Evolutionary conservation across 2,113 vertebrate species (phyloP), one percentile per base, ranked within the genome.

Genomic region (Fregata magnificens): DNA sequence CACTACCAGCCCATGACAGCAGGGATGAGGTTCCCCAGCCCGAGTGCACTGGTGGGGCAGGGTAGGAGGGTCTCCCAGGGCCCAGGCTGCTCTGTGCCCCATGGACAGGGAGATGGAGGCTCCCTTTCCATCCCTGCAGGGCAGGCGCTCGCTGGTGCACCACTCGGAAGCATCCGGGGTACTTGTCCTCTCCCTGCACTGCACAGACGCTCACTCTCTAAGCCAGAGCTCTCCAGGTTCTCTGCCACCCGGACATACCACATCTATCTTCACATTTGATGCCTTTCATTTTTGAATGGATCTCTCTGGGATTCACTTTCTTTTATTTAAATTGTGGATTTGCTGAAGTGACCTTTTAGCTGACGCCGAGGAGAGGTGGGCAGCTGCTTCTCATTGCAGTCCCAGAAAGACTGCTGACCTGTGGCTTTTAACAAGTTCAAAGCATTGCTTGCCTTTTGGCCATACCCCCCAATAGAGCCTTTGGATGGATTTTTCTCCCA

Each of bases 371-470:
- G 89, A 91, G 86, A 40, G 89, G 80, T 79, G 84, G 94, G 73
- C 50, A 93, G 69, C 84, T 77, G 86, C 87, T 70, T 44, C 73
- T n/a, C 36, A 2, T 15, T 36, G 69, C 88, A 55, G 79, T 29
- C 79, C 92, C 79, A 50, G 63, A 20, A 80, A 81, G 59, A 13
- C 29, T 40, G 38, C 47, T 5, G 77, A 74, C 93, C 95, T 66
- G 71, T 58, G 92, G 80, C 97, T 95, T 86, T 95, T 69, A 95
- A 67, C 59, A 13, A 34, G 50, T 93, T 94, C 88, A 94, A 97
- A 97, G 94, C 82, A 6, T 29, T 1, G 0, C 79, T 45, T 81
- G 85, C 88, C 93, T 93, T 93, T 95, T 83, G 88, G 88, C 95
- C 72, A 22, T 76, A 9, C 32, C 55, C 66, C 72, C 96, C 95